A percentile compares a stretch with the other conserved stretches of the same genome.
Conservation (phyloP, 2,888 invertebrate genomes). For the Torymus tubicola region DNA sequence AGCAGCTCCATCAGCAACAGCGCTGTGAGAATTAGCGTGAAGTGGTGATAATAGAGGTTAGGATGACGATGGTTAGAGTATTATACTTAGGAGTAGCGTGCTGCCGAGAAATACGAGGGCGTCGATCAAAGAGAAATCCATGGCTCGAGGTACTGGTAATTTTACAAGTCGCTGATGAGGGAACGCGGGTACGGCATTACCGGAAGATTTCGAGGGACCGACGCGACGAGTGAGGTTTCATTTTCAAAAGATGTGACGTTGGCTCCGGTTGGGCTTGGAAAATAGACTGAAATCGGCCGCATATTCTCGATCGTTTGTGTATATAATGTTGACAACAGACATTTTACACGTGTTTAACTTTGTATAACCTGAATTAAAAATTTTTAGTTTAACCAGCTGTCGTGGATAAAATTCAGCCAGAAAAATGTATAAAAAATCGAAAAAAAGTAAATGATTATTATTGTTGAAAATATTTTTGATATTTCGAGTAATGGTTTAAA, state of each 20-base stretch:
- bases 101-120: conserved; percentile 67
- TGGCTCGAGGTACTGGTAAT: conserved; percentile 55
- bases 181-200: not conserved
- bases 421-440: conserved; percentile 2
- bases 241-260: conserved; percentile 43
- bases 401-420: not conserved
- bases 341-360: conserved; percentile 20
- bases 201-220: conserved; percentile 20
- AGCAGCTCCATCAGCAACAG: conserved; percentile 68
- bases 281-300: no score
- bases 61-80: not conserved
- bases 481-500: no score
- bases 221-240: not conserved
- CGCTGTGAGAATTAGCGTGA: conserved; percentile 57
- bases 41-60: no score
- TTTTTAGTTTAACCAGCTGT: not conserved
- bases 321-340: not conserved
- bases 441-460: conserved; percentile 12
- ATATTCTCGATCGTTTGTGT: no score
- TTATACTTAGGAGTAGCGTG: conserved; percentile 65
- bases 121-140: conserved; percentile 65
- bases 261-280: not conserved
- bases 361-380: conserved; percentile 10
- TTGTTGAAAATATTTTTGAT: not conserved
- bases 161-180: not conserved